Base-by-base conservation (phyloP, 2,888 invertebrate species). In the Silvanus unidentatus region DNA sequence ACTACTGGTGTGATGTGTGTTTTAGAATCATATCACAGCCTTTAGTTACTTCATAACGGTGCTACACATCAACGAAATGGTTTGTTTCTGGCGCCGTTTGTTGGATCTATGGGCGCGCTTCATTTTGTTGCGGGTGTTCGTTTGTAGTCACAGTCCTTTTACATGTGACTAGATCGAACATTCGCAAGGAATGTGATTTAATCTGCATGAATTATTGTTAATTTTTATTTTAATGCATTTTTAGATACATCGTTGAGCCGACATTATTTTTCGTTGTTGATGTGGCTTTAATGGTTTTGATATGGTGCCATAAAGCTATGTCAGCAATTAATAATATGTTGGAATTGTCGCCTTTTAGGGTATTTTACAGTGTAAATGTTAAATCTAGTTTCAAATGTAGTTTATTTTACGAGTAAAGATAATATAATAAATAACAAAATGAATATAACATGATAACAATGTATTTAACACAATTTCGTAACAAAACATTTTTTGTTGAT, bases 81-180 rank as follows among this genome's bases (percentile, higher is more conserved):
- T 9, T 37, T 15, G 39, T 39, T 16, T 10, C 13, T 42, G n/a
- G n/a, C n/a, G n/a, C n/a, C n/a, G n/a, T n/a, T n/a, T n/a, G n/a
- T n/a, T n/a, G n/a, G n/a, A n/a, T 12, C 2, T 1, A 37, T 38
- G n/a, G 16, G 28, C 36, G 39, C 41, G 11, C 55, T 55, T 62
- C 63, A 60, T 62, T 61, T 64, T 65, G 61, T 61, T 66, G 60
- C 66, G 65, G 53, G 55, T 66, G 64, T 61, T 70, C 59, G 64
- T 52, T 63, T 58, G 43, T 57, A 64, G 69, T 70, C 69, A 52
- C 70, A 69, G 57, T 42, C 22, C 48, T 54, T 62, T 42, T 43
- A 44, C 42, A 48, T 70, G 70, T 69, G 69, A 70, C 70, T 70
- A 70, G 69, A 69, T 66, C 68, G 68, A 70, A 70, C 70, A 70